phyloP scores from a whole-genome alignment of 2,888 invertebrate genomes.

The Lepeophtheirus nordmannii region DNA sequence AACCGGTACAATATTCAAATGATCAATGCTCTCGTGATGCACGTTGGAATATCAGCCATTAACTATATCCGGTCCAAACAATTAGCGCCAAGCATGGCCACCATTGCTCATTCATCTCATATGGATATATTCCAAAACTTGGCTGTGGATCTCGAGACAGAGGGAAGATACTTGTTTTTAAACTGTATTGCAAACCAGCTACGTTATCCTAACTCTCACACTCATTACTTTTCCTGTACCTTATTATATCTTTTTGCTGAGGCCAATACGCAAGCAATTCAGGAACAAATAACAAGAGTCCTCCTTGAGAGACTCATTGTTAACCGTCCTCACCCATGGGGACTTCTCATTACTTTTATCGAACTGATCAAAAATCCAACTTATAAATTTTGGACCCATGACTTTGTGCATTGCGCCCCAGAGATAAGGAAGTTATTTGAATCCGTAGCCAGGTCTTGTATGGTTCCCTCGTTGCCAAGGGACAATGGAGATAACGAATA shows the following conservation, averaged over 20 bases:
- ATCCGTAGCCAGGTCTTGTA: conserved; percentile 87
- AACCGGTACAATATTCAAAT: conserved; percentile 84
- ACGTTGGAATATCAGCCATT: conserved; percentile 94
- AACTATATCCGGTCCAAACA: conserved; percentile 74
- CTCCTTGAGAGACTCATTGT: conserved; percentile 90
- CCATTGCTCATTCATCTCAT: conserved; percentile 94
- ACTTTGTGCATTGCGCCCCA: conserved; percentile 97
- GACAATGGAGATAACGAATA: not conserved
- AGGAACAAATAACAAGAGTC: conserved; percentile 94
- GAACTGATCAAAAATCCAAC: conserved; percentile 95
- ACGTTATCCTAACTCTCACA: conserved; percentile 97
- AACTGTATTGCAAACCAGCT: conserved; percentile 98
- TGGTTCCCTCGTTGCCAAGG: conserved; percentile 40
- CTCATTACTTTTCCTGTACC: conserved; percentile 97
- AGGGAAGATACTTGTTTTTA: conserved; percentile 85
- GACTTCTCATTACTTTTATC: conserved; percentile 86
- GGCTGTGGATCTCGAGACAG: conserved; percentile 91
- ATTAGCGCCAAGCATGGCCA: conserved; percentile 82
- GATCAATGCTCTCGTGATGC: conserved; percentile 91
- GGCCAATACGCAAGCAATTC: conserved; percentile 90
- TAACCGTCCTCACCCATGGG: conserved; percentile 98
- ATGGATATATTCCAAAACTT: conserved; percentile 99
- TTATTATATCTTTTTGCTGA: conserved; percentile 91
- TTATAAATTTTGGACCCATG: conserved; percentile 97
- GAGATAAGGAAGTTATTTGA: conserved; percentile 75